Evolutionary conservation across 2,888 invertebrate species (phyloP).

Genomic region (Holacanthella duospinosa): DNA sequence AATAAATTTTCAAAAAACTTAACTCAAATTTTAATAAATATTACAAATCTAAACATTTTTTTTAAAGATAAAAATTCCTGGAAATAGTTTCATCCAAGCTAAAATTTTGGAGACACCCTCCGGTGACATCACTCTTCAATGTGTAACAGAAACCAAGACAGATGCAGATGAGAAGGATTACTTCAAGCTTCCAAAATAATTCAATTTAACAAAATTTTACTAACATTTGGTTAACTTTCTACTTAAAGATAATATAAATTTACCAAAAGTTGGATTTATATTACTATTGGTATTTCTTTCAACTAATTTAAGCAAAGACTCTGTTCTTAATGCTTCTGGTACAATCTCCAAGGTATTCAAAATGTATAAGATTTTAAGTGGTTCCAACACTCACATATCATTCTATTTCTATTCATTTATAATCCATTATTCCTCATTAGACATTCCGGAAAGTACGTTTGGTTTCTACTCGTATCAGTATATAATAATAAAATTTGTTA

Average conservation of each 20-base stretch:
- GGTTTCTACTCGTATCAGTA: no score
- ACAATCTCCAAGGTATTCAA: no score
- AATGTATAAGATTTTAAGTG: no score
- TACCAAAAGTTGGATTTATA: no score
- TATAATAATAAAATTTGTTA: no score
- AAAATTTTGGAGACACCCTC: constrained; percentile 5
- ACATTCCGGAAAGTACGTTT: no score
- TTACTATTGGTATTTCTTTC: no score
- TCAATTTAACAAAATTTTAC: not conserved
- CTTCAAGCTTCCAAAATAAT: constrained; percentile 7
- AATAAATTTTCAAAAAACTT: not conserved
- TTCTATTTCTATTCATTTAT: not conserved
- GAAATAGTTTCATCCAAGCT: constrained; percentile 6
- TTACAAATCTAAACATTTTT: not conserved
- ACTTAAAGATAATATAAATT: no score
- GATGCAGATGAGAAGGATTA: constrained; percentile 10
- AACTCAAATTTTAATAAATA: not conserved
- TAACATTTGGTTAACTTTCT: no score
- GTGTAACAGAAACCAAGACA: constrained; percentile 10
- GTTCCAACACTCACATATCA: not conserved
- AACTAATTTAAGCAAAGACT: no score
- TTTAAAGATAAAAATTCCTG: constrained; percentile 9
- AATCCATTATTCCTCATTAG: no score
- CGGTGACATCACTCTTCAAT: constrained; percentile 8
- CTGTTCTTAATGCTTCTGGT: no score